phyloP scores from a whole-genome alignment of 2,888 invertebrate genomes.

The Cancer borealis region DNA sequence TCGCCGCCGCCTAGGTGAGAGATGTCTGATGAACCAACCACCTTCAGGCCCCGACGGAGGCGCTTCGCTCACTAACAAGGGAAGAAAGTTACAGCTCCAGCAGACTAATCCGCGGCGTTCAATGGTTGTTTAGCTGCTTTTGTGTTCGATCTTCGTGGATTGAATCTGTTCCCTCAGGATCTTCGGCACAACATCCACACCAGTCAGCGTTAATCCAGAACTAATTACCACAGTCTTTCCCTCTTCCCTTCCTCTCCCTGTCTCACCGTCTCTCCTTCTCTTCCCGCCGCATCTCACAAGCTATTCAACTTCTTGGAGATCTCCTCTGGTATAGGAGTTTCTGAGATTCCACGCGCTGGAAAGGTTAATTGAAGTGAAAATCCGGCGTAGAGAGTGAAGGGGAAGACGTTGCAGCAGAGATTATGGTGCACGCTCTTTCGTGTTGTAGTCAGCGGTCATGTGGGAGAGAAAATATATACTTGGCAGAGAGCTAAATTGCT shows the following conservation, averaged over 20 bases:
- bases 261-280: background rate
- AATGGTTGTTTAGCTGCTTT: background rate
- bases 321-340: background rate
- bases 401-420: background rate
- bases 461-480: background rate
- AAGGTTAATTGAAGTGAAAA: conserved; percentile 12
- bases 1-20: too few species aligned
- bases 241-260: background rate
- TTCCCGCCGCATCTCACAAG: background rate
- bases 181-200: background rate
- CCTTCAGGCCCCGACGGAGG: too few species aligned
- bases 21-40: too few species aligned
- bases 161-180: background rate
- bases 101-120: background rate
- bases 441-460: background rate
- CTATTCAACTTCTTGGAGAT: background rate
- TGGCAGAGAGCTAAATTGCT: background rate
- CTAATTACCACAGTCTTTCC: background rate
- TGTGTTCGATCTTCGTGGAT: background rate
- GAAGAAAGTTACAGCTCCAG: background rate
- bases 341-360: background rate
- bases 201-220: background rate
- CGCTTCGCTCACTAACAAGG: background rate
- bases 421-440: background rate
- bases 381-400: background rate